Percentiles rank a stretch among this genome's conserved stretches.
These are phyloP conservation scores for Cotesia chilonis DNA, from an alignment of 1,140 invertebrate species.

Conservation along the genomic window DNA sequence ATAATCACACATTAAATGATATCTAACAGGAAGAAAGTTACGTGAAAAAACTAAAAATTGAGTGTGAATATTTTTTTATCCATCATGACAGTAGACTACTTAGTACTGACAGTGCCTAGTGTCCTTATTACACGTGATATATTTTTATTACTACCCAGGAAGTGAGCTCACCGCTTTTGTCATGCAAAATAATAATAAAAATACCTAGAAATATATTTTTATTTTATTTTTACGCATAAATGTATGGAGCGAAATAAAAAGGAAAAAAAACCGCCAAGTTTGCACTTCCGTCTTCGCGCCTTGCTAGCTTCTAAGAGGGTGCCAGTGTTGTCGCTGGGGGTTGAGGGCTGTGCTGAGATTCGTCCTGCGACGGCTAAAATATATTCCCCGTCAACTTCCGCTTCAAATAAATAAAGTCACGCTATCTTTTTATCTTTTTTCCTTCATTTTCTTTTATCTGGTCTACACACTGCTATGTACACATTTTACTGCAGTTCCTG, in stretches of 20 bases:
- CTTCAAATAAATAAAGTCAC: conserved; percentile 67
- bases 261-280: conserved; percentile 61
- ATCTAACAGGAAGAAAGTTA: conserved; percentile 31
- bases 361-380: conserved; percentile 53
- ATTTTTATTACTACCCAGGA: conserved; percentile 26
- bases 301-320: conserved; percentile 41
- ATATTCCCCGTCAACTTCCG: conserved; percentile 66
- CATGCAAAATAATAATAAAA: conserved; percentile 48
- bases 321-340: conserved; percentile 15
- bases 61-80: conserved; percentile 14
- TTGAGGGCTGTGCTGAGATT: conserved; percentile 38
- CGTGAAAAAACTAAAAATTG: conserved; percentile 32
- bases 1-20: conserved; percentile 8
- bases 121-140: conserved; percentile 14
- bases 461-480: conserved; percentile 38
- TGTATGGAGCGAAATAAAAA: not conserved
- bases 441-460: conserved; percentile 5
- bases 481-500: conserved; percentile 17
- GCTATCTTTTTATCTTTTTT: conserved; percentile 41
- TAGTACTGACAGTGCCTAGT: not conserved
- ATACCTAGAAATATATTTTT: not conserved
- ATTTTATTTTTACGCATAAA: not conserved
- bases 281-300: conserved; percentile 63
- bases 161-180: conserved; percentile 46
- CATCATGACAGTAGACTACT: too few species aligned